Base-by-base conservation (phyloP, 2,888 invertebrate species). In the Dysmachus trigonus region DNA sequence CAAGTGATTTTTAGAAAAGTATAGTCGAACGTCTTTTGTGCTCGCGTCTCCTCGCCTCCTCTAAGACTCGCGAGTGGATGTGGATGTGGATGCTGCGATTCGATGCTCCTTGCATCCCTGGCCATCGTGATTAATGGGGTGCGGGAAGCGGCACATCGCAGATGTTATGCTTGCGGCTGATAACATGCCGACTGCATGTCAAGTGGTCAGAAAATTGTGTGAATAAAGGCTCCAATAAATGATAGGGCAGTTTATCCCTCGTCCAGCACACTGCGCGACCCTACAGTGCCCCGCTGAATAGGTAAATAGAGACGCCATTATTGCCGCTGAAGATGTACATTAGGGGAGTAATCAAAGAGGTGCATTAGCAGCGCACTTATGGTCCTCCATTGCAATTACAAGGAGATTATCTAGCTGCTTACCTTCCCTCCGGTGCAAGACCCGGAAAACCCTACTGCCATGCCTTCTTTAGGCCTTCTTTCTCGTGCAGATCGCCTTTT, bases 1-100 rank as follows among this genome's bases (percentile, higher is more conserved):
- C 86, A 85, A 86, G 86, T 86, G 86, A 86, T 86, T 84, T n/a
- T 86, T 85, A 79, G 79, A 79, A 79, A 79, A 79, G 79, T 51
- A 79, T 51, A 79, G 30, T 30, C 79, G 51, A 79, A 51, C 79
- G 79, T 86, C 85, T 86, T 82, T 76, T 41, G 81, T 71, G 41
- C 72, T 86, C 13, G 22, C 53, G 30, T 27, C 85, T 86, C 79
- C 73, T 47, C 22, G 13, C 31, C 38, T 27, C 76, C 13, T 77
- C 41, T 41, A 22, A 38, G 41, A 41, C 77, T 77, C 27, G 30
- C 79, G 79, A 31, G 51, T 51, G 79, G 51, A 79, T 51, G 6
- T n/a, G n/a, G n/a, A n/a, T n/a, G n/a, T n/a, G 38, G 38, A 41
- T 41, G 38, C 38, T 15, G 47, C 79, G 51, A 79, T 15, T 30